Percentiles rank a stretch among this genome's conserved stretches.
Conservation (phyloP, 1,140 invertebrate species). For the Cotesia typhae region DNA sequence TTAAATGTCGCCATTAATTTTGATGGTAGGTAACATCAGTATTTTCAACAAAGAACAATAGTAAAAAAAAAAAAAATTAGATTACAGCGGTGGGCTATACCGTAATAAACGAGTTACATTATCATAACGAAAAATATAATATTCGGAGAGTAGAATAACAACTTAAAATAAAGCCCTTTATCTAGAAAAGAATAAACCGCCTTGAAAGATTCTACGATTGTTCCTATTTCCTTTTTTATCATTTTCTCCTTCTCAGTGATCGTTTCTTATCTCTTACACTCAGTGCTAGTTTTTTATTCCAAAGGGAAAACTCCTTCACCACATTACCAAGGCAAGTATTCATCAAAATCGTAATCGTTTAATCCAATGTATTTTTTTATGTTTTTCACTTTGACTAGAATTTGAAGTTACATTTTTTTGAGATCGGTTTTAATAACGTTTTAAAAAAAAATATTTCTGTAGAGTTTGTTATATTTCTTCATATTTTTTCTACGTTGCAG, state of each 20-base stretch:
- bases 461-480: too few species aligned
- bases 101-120: background rate
- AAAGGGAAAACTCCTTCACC: too few species aligned
- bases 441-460: too few species aligned
- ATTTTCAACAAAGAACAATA: conserved; percentile 7
- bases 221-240: conserved; percentile 14
- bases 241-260: background rate
- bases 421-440: too few species aligned
- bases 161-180: conserved; percentile 17
- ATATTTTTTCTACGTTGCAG: too few species aligned
- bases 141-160: conserved; percentile 19
- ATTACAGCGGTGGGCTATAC: too few species aligned
- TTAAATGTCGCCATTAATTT: background rate
- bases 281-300: background rate
- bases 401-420: too few species aligned
- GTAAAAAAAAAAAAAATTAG: background rate
- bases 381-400: too few species aligned
- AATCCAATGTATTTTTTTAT: too few species aligned
- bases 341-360: too few species aligned
- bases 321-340: too few species aligned
- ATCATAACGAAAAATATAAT: conserved; percentile 26
- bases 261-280: conserved; percentile 1
- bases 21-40: background rate
- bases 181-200: conserved; percentile 10
- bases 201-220: conserved; percentile 29